Evolutionary conservation across 2,113 vertebrate species (phyloP), one percentile per base, ranked within the genome.

Genomic region (Oriolus oriolus): DNA sequence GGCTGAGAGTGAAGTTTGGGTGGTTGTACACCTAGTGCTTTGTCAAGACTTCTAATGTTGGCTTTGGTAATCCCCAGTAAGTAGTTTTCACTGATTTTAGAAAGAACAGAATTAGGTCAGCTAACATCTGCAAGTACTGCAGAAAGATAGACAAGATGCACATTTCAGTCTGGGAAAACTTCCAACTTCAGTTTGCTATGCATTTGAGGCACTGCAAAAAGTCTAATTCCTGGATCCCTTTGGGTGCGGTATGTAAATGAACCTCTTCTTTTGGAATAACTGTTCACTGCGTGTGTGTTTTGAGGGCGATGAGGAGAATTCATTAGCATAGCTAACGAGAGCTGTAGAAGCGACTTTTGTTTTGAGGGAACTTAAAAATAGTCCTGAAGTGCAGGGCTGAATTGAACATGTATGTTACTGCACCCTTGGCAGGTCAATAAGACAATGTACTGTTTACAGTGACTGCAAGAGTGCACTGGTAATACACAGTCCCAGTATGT

Each of bases 201-300:
- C 90, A 91, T 95, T 94, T 65, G 75, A 64, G 94, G 30, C 56
- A 86, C 85, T 90, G 63, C 52, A 84, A 70, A 88, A 96, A 85
- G 71, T 88, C 59, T 81, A 80, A 95, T 90, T 92, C 50, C 50
- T 47, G 45, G n/a, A 88, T 85, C 35, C 27, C 63, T 91, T 83
- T 91, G 66, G 63, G 53, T 87, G 54, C 66, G 30, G 21, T 86
- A 50, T 64, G 53, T 87, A 96, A 93, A 85, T 30, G 9, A 89
- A 44, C 28, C 21, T 57, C 23, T 60, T 89, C 7, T 87, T 90
- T 60, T 85, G 54, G 33, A 54, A 35, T 50, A 84, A 49, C 31
- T 31, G 39, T 81, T 89, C 21, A 45, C 12, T n/a, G 30, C 1
- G 0, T 37, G 18, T 71, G 10, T 79, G 16, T 76, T 84, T 56